Evolutionary conservation across 2,888 invertebrate species (phyloP), one percentile per base, ranked within the genome.

Genomic region (Lasius platythorax): DNA sequence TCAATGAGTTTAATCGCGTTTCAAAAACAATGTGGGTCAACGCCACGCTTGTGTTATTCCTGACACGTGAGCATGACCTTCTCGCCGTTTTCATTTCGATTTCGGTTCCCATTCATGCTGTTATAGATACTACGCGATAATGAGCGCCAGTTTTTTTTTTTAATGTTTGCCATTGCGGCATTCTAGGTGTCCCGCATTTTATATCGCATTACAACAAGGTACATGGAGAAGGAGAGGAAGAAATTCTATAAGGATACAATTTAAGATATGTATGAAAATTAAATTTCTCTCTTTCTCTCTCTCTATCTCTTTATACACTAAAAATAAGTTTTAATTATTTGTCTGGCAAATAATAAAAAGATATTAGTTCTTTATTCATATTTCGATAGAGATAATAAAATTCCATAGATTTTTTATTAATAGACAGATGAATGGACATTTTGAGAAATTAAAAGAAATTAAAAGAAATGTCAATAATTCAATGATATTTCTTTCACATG

Each of bases 11-110:
- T 92, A 90, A 91, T 91, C 92, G 90, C 89, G 90, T 92, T 91
- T 92, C 90, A 92, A 92, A 91, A 93, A 92, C 91, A 92, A 92
- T 92, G 87, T 87, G 89, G 92, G 92, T 92, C 92, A 91, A 89
- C 90, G 89, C 89, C 91, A 89, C 88, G 86, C 85, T 84, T 85
- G 87, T 88, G 89, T 87, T 87, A 91, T 91, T 91, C 84, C 87
- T 89, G 88, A 88, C 91, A 89, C 90, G 87, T 89, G 88, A 88
- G 87, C 91, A 87, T 90, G 91, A 92, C 91, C 92, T 92, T 91
- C 87, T 87, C 88, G 88, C 83, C 87, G 86, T 89, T 90, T 91
- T 89, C 91, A 90, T 91, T 91, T 91, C 91, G 89, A 91, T 91
- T 91, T 91, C 89, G 91, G 88, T 89, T 76, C 85, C 86, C 90